A percentile compares a stretch with the other conserved stretches of the same genome.
These are phyloP conservation scores for Brassicogethes aeneus DNA, from an alignment of 2,888 invertebrate species.

Conservation along the genomic window DNA sequence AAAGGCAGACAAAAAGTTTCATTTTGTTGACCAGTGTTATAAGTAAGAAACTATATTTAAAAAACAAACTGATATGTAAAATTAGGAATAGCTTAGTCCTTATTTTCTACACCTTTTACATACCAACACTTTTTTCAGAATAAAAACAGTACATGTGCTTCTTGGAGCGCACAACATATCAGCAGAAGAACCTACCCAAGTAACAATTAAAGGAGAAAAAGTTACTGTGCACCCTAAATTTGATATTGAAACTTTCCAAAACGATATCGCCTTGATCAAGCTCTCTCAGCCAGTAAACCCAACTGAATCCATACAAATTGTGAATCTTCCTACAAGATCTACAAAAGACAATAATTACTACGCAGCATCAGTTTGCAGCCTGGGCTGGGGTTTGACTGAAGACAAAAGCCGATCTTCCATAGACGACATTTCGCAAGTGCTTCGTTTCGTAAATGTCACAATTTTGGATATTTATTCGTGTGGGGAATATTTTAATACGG, in stretches of 20 bases:
- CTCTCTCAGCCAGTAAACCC: constrained; percentile 15
- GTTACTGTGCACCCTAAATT: constrained; percentile 21
- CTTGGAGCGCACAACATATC: constrained; percentile 25
- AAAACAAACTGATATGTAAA: too few relatives aligned
- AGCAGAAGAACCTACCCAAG: constrained; percentile 15
- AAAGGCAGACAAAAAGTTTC: too few relatives aligned
- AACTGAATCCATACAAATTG: constrained; percentile 16
- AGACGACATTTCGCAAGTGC: constrained; percentile 15
- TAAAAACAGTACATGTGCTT: constrained; percentile 18
- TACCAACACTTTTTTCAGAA: too few relatives aligned
- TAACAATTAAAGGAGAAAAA: constrained; percentile 9
- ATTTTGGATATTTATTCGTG: constrained; percentile 18
- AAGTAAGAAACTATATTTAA: too few relatives aligned
- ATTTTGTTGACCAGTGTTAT: too few relatives aligned
- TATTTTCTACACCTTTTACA: too few relatives aligned
- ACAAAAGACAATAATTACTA: constrained; percentile 12
- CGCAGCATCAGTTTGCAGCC: constrained; percentile 12
- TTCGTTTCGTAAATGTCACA: constrained; percentile 18
- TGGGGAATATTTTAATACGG: constrained; percentile 19
- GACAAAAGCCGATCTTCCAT: too few relatives aligned
- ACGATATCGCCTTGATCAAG: constrained; percentile 24
- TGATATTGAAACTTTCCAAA: constrained; percentile 12
- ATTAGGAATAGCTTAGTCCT: too few relatives aligned
- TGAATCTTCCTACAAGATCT: constrained; percentile 17
- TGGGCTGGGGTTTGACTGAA: constrained; percentile 24